Evolutionary conservation across 2,888 invertebrate species (phyloP).

Genomic region (Notodonta dromedarius): DNA sequence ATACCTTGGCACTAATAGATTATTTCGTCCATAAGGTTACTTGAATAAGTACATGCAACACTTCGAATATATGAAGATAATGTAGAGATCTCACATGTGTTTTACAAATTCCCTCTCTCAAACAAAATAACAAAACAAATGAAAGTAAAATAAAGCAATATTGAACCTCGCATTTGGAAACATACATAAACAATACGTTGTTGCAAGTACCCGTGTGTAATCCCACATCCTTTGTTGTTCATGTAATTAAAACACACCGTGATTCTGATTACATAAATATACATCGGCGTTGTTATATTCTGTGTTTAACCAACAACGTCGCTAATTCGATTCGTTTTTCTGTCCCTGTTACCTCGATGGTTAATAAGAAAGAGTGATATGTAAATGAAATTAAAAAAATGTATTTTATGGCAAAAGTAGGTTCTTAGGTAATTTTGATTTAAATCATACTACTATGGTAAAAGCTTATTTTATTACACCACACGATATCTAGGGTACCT

Average conservation of each 20-base stretch:
- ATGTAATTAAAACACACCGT: background rate
- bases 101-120: too few species aligned
- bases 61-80: too few species aligned
- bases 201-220: background rate
- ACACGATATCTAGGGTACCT: too few species aligned
- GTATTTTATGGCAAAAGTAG: too few species aligned
- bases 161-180: background rate
- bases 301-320: background rate
- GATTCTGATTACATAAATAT: background rate
- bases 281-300: background rate
- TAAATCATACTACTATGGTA: too few species aligned
- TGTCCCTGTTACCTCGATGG: background rate
- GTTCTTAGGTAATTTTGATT: too few species aligned
- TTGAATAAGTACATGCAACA: too few species aligned
- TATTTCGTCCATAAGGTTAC: too few species aligned
- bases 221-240: constrained; percentile 2
- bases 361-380: background rate
- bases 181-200: background rate
- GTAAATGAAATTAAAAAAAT: background rate
- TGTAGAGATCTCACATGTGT: too few species aligned
- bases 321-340: background rate
- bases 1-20: too few species aligned
- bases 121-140: background rate
- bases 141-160: background rate
- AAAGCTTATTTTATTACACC: too few species aligned